phyloP scores from a whole-genome alignment of 2,797 vertebrate species.

The Iguana delicatissima region DNA sequence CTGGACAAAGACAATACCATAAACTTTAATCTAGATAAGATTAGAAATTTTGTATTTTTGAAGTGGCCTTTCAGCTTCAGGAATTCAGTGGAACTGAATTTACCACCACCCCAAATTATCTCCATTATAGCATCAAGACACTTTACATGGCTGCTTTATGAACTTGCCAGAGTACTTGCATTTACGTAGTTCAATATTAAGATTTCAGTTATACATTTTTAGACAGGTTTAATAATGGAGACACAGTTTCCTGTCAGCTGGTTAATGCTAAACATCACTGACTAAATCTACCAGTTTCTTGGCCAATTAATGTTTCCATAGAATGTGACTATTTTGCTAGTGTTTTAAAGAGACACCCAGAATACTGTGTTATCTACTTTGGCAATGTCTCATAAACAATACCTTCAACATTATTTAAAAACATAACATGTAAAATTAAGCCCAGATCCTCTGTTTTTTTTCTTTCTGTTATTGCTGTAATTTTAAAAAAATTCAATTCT shows the following conservation, averaged over 20 bases:
- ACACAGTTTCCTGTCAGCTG: slow-evolving; percentile 48
- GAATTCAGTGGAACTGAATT: slow-evolving; percentile 13
- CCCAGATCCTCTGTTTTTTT: slow-evolving; percentile 44
- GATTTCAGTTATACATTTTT: slow-evolving; percentile 28
- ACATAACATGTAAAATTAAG: slow-evolving; percentile 62
- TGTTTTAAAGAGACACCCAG: slow-evolving; percentile 64
- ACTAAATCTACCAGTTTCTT: slow-evolving; percentile 49
- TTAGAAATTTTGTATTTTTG: background rate
- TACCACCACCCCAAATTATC: background rate
- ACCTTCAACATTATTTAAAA: slow-evolving; percentile 52
- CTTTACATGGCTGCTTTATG: slow-evolving; percentile 14
- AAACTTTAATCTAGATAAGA: slow-evolving; percentile 11
- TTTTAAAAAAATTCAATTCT: slow-evolving; percentile 61
- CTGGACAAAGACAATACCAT: background rate
- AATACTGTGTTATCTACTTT: slow-evolving; percentile 48
- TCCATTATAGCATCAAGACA: slow-evolving; percentile 28
- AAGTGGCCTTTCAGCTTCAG: slow-evolving; percentile 7
- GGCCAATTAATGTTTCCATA: slow-evolving; percentile 48
- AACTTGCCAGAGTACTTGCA: slow-evolving; percentile 24
- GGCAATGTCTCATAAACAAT: slow-evolving; percentile 62
- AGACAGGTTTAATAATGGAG: slow-evolving; percentile 39
- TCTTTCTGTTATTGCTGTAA: slow-evolving; percentile 72
- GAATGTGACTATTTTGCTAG: slow-evolving; percentile 45
- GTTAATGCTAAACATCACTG: slow-evolving; percentile 43
- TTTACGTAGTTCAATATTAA: slow-evolving; percentile 33